Evolutionary conservation across 2,888 invertebrate genomes (phyloP), one percentile per base, ranked within the genome.

Genomic region (Napeogenes sylphis): DNA sequence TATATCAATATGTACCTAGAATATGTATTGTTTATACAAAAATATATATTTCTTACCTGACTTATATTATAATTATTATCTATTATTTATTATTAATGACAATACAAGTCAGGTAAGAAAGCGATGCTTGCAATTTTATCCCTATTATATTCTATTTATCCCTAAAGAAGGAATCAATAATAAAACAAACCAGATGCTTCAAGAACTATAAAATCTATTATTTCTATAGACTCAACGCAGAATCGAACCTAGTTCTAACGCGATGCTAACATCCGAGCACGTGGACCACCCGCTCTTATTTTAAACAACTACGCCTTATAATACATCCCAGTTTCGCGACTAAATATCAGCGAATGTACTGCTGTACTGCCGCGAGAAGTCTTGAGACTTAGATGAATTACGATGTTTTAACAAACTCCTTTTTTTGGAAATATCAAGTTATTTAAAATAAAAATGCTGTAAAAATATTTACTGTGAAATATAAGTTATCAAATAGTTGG

Each of bases 321-420:
- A 90, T 90, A 90, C 88, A 89, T 90, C 90, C 89, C 88, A n/a
- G 90, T 88, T 87, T 87, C 87, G 89, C 88, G 89, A 90, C 89
- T 90, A 90, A 90, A 90, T 90, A 90, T 90, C 90, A 88, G 90
- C 88, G 88, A 89, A 86, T 88, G 89, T 89, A 85, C 84, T 86
- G 80, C 65, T 75, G 67, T 78, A 84, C 67, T 45, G 66, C 79
- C 80, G 71, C 59, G 33, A 67, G 2, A 8, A 1, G 0, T 70
- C 73, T 85, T 85, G 86, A 75, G 77, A 73, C 76, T 83, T 81
- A 69, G 42, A 12, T 12, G 8, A 42, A 51, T 51, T 30, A 30
- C 30, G 47, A 47, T 47, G n/a, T n/a, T 47, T 47, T 47, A n/a
- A 47, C 21, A 14, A n/a, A 47, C 47, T n/a, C 4, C 6, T 21